These are phyloP conservation scores for Glossosoma conforme DNA, from an alignment of 1,140 invertebrate species.

Conservation along the genomic window DNA sequence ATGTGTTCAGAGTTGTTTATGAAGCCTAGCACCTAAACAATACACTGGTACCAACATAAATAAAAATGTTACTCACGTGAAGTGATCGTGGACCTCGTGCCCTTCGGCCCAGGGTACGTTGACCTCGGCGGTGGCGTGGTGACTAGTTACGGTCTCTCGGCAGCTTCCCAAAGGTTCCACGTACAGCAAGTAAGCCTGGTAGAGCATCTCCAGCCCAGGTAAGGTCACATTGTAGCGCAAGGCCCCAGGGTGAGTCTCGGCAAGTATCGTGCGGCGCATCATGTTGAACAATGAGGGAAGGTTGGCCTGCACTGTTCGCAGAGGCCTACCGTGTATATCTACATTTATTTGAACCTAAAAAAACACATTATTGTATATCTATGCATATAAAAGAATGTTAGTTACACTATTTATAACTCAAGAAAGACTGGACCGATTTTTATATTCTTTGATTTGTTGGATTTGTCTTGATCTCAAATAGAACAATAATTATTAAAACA, in stretches of 20 bases:
- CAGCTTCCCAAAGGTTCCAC: constrained; percentile 51
- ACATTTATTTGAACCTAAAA: constrained; percentile 58
- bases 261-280: constrained; percentile 39
- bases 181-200: constrained; percentile 56
- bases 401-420: too few relatives aligned
- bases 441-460: too few relatives aligned
- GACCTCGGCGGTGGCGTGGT: constrained; percentile 56
- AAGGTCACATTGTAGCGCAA: constrained; percentile 58
- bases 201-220: constrained; percentile 49
- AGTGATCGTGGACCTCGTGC: constrained; percentile 54
- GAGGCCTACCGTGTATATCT: constrained; percentile 57
- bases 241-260: constrained; percentile 50
- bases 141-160: constrained; percentile 35
- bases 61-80: constrained; percentile 49
- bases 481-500: too few relatives aligned
- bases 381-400: too few relatives aligned
- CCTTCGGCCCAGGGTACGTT: constrained; percentile 60
- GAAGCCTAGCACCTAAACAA: too few relatives aligned
- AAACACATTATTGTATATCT: too few relatives aligned
- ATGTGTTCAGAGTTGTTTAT: too few relatives aligned
- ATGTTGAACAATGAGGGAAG: constrained; percentile 42
- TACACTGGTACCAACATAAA: too few relatives aligned
- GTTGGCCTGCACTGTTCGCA: constrained; percentile 50
- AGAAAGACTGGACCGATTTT: too few relatives aligned
- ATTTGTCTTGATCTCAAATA: too few relatives aligned